Evolutionary conservation across 2,797 vertebrate genomes (phyloP), one percentile per base, ranked within the genome.

Genomic region (Periophthalmus magnuspinnatus): DNA sequence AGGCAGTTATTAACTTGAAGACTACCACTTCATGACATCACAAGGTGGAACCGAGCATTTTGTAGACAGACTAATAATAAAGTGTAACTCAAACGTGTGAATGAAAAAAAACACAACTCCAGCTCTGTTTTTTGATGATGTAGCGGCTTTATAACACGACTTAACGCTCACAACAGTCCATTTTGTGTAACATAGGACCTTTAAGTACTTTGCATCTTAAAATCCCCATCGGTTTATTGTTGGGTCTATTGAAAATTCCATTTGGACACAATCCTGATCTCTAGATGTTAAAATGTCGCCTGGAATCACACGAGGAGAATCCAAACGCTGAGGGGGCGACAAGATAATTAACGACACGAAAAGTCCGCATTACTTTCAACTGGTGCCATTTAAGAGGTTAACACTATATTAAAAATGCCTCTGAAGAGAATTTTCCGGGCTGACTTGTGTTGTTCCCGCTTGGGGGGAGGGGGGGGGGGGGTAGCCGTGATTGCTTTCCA

Each of bases 401-500:
- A 22, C 19, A 14, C n/a, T 5, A 13, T 19, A 38, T 33, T 34
- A 34, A 59, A 28, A 33, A 32, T 41, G 59, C n/a, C 34, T 61
- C 9, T 2, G 34, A 8, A 74, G 75, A 64, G 58, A 34, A 71
- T 63, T 38, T 41, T 56, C 70, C 16, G 19, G 16, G 16, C 52
- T 71, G 50, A 52, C 45, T 33, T 22, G 9, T 16, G 50, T 6
- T 61, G 38, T 69, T 67, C 63, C 8, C 62, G 67, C n/a, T 24
- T n/a, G 36, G 38, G 19, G 21, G 22, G n/a, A n/a, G n/a, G n/a
- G n/a, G n/a, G n/a, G n/a, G n/a, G n/a, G n/a, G n/a, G n/a, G n/a
- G n/a, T n/a, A n/a, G 61, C 6, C 70, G 69, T 64, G 70, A 56
- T 65, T 68, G 19, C 47, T 73, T 61, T 76, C 77, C 24, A 50